Evolutionary conservation across 2,888 invertebrate genomes (phyloP), one percentile per base, ranked within the genome.

Genomic region (Andrena fulva): DNA sequence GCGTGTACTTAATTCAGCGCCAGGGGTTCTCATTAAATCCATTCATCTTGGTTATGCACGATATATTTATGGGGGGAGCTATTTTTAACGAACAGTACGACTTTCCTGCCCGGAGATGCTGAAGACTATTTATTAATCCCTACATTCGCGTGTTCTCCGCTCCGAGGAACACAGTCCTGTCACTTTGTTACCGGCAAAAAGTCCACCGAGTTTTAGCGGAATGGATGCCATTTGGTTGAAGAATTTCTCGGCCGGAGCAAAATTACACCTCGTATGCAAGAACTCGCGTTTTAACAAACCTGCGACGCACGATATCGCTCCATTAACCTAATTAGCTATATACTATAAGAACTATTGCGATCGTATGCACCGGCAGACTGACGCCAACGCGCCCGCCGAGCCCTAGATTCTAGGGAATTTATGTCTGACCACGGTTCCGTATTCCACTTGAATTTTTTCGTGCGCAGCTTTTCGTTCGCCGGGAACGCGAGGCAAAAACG

Each of bases 321-420:
- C 87, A 88, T 88, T 85, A 85, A 88, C 86, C 88, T 88, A 87
- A 87, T 87, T 87, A 85, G 69, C 29, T 66, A 31, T 42, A 67
- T 31, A 76, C 67, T 77, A 63, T 81, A 73, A 83, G 67, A 64
- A 50, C 74, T 67, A 71, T 75, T 63, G 66, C 75, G 64, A 85
- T 74, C 74, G 62, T 56, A 76, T 71, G 24, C 64, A 59, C 62
- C 48, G 68, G 50, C 75, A 56, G 60, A 35, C 71, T 54, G 85
- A 64, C 76, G 75, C 66, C 78, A 66, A 70, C 42, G 20, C 73
- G 50, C 73, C 35, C 50, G 62, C 31, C 62, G 42, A 63, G 16
- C 29, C 27, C 72, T 8, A 71, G 42, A 29, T 56, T 67, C 24
- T 29, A 8, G n/a, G 6, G 35, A 62, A 76, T 76, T 76, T 54